A percentile compares a stretch with the other conserved stretches of the same genome.
Evolutionary conservation across 2,113 vertebrate genomes (phyloP).

Genomic region (Panthera leo): DNA sequence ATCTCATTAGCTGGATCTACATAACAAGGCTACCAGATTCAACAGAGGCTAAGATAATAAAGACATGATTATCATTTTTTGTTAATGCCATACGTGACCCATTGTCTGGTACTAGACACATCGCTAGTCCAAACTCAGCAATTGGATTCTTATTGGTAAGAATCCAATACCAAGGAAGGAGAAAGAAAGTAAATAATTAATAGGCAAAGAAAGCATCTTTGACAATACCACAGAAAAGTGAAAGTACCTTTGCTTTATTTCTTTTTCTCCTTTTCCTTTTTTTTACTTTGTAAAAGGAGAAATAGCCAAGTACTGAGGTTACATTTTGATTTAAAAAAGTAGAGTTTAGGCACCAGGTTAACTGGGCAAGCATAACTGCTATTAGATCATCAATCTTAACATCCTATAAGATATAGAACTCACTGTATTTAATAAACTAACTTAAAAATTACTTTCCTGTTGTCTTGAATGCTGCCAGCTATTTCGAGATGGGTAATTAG

Average conservation of each 20-base stretch:
- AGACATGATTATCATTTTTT: not conserved
- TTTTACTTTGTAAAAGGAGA: not conserved
- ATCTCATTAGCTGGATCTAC: not conserved
- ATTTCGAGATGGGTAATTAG: not conserved
- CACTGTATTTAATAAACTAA: not conserved
- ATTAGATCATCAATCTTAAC: not conserved
- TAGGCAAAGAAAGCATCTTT: not conserved
- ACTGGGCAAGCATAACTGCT: not conserved
- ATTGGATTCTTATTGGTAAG: not conserved
- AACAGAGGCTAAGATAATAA: not conserved
- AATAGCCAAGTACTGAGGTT: not conserved
- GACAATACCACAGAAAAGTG: not conserved
- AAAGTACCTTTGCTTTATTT: not conserved
- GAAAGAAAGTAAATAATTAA: not conserved
- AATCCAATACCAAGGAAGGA: not conserved
- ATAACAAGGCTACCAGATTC: not conserved
- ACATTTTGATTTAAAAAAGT: constrained; percentile 9
- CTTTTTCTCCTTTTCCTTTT: not conserved
- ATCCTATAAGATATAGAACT: not conserved
- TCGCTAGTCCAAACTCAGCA: not conserved
- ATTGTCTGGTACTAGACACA: not conserved
- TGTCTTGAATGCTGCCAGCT: not conserved
- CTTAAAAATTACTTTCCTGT: not conserved
- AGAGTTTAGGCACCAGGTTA: not conserved
- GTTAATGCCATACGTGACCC: not conserved